phyloP scores from a whole-genome alignment of 2,888 invertebrate genomes.

The Epirrhoe alternata region DNA sequence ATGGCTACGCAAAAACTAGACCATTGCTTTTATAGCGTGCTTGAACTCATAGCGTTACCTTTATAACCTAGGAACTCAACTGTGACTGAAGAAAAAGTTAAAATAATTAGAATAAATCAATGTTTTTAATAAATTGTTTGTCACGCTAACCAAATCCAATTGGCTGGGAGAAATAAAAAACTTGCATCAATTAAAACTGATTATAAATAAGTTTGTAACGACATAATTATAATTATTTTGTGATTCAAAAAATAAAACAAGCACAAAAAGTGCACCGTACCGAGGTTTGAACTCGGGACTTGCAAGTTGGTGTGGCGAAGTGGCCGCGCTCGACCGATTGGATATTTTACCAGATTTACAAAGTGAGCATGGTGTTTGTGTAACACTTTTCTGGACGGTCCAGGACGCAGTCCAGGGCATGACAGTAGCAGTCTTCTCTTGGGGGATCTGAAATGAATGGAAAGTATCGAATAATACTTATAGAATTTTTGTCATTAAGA shows the following conservation, averaged over 20 bases:
- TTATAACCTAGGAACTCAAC: background rate
- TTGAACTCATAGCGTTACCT: no score
- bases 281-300: slow-evolving; percentile 2
- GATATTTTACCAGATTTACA: background rate
- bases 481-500: no score
- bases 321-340: background rate
- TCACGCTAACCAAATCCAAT: no score
- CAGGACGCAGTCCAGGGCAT: slow-evolving; percentile 31
- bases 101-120: slow-evolving; percentile 12
- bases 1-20: slow-evolving; percentile 51
- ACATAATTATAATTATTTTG: background rate
- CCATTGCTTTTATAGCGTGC: background rate
- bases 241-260: background rate
- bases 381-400: slow-evolving; percentile 29
- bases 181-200: no score
- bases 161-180: no score
- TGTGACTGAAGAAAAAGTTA: slow-evolving; percentile 8
- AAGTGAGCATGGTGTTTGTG: background rate
- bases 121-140: background rate
- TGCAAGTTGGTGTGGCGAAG: background rate
- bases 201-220: background rate
- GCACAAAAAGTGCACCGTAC: background rate
- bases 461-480: background rate
- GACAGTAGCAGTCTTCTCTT: slow-evolving; percentile 35
- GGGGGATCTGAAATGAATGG: slow-evolving; percentile 38